Evolutionary conservation across 2,797 vertebrate species (phyloP).

Genomic region (Phoeniculus purpureus): DNA sequence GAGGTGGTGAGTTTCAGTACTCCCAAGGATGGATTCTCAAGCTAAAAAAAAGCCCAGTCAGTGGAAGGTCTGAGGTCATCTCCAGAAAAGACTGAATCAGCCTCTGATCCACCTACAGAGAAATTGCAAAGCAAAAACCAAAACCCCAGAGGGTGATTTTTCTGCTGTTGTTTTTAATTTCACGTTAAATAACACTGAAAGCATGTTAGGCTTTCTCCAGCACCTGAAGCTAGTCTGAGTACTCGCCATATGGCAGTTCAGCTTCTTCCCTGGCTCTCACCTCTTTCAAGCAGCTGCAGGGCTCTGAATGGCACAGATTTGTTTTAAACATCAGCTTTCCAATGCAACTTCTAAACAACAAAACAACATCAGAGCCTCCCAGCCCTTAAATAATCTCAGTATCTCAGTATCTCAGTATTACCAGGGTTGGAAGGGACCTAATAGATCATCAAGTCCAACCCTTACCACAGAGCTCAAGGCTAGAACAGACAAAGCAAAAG

Average conservation of each 20-base stretch:
- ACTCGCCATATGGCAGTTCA: not conserved
- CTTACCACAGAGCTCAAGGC: no score
- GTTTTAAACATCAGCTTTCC: not conserved
- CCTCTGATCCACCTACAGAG: not conserved
- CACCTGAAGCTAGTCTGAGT: slow-evolving; percentile 25
- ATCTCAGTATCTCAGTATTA: no score
- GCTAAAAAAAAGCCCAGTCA: not conserved
- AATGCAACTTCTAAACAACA: not conserved
- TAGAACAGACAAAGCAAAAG: not conserved
- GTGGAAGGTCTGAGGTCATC: not conserved
- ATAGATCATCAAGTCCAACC: no score
- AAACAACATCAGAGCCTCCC: not conserved
- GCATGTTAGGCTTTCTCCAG: not conserved
- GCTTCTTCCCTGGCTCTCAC: not conserved
- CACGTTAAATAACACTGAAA: slow-evolving; percentile 13
- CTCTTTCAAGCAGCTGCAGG: slow-evolving; percentile 1
- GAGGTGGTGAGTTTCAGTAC: not conserved
- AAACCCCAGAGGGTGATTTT: not conserved
- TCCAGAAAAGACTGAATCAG: not conserved
- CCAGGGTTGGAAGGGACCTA: no score
- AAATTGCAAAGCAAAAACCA: accelerated
- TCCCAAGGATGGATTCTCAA: not conserved
- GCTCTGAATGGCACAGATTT: not conserved
- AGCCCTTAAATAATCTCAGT: not conserved
- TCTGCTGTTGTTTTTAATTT: not conserved